phyloP scores from a whole-genome alignment of 1,140 invertebrate genomes.

The Panulirus ornatus region DNA sequence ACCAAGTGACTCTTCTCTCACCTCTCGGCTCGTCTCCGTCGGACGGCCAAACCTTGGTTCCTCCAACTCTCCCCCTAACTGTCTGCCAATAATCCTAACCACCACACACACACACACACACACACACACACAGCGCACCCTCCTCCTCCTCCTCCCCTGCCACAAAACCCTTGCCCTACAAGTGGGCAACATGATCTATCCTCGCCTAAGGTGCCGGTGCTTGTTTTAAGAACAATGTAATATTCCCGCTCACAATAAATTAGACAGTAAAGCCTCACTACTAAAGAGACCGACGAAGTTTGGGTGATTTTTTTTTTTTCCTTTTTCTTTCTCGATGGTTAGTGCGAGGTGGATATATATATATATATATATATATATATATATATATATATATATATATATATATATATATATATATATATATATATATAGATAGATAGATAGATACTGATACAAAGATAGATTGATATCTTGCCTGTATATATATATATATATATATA shows the following conservation, averaged over 20 bases:
- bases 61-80: slow-evolving; percentile 10
- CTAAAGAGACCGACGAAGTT: slow-evolving; percentile 41
- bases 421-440: too few species aligned
- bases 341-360: too few species aligned
- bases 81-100: background rate
- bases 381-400: too few species aligned
- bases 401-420: too few species aligned
- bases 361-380: too few species aligned
- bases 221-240: slow-evolving; percentile 60
- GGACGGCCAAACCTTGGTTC: too few species aligned
- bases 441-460: too few species aligned
- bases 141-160: slow-evolving; percentile 12
- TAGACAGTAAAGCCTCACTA: slow-evolving; percentile 38
- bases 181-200: slow-evolving; percentile 54
- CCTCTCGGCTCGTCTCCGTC: too few species aligned
- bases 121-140: slow-evolving; percentile 63
- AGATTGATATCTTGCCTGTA: too few species aligned
- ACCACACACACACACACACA: slow-evolving; percentile 49
- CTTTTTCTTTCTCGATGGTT: background rate
- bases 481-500: too few species aligned
- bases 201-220: slow-evolving; percentile 41
- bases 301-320: slow-evolving; percentile 4
- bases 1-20: background rate
- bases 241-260: slow-evolving; percentile 53
- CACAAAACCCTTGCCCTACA: slow-evolving; percentile 19